A percentile compares a stretch with the other conserved stretches of the same genome.
Evolutionary conservation across 2,797 vertebrate genomes (phyloP).

Genomic region (Schizothorax lantsangensis): DNA sequence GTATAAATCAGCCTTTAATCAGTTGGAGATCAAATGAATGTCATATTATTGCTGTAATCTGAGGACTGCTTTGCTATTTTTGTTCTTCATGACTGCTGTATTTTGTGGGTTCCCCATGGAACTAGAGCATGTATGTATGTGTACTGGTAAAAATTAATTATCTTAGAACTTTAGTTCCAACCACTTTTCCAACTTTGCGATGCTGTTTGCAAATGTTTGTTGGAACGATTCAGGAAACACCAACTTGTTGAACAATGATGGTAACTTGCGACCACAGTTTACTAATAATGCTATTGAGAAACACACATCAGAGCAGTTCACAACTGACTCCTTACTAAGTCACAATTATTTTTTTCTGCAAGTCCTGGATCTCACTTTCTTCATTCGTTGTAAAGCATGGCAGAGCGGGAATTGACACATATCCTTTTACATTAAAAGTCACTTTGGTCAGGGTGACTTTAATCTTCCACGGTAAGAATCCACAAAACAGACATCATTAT

Average conservation of each 20-base stretch:
- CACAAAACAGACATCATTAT: conserved; percentile 58
- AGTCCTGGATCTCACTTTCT: not conserved
- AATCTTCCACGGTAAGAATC: conserved; percentile 58
- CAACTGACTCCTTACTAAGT: not conserved
- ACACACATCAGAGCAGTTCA: not conserved
- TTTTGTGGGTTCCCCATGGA: not conserved
- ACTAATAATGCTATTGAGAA: not conserved
- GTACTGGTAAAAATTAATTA: too few relatives aligned
- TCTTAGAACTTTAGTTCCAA: too few relatives aligned
- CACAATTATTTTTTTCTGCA: not conserved
- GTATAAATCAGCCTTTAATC: not conserved
- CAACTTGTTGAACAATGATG: not conserved
- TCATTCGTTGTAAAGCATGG: conserved; percentile 39
- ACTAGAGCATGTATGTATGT: too few relatives aligned
- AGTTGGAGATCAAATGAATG: too few relatives aligned
- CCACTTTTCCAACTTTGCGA: too few relatives aligned
- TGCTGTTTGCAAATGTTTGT: too few relatives aligned
- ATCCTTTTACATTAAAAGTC: conserved; percentile 56
- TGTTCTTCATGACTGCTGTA: not conserved
- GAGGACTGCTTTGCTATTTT: not conserved
- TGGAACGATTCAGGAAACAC: not conserved
- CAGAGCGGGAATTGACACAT: conserved; percentile 46
- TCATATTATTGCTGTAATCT: too few relatives aligned
- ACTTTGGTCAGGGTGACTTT: conserved; percentile 61
- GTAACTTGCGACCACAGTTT: not conserved